Evolutionary conservation across 2,888 invertebrate species (phyloP).

Genomic region (Synergus laeviventris): DNA sequence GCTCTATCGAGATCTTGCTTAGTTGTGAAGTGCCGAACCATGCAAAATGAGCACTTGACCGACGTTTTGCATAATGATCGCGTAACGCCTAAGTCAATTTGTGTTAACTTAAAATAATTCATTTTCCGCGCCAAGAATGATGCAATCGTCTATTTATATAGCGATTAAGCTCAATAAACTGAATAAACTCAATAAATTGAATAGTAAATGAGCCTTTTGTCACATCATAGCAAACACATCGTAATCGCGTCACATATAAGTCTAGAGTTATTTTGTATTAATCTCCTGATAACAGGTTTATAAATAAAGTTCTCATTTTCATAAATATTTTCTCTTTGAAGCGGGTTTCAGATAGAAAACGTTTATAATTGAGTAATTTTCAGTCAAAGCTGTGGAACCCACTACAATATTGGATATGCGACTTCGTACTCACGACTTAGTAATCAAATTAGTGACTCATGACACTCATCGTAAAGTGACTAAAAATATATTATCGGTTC

Average conservation of each 20-base stretch:
- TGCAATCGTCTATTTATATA: slow-evolving; percentile 39
- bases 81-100: slow-evolving; percentile 44
- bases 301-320: background rate
- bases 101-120: slow-evolving; percentile 29
- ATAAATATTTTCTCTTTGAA: background rate
- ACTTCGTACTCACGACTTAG: background rate
- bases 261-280: background rate
- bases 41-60: slow-evolving; percentile 54
- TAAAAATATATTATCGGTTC: background rate
- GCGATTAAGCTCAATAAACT: slow-evolving; percentile 21
- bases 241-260: slow-evolving; percentile 7
- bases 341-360: too few relatives aligned
- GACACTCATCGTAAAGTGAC: background rate
- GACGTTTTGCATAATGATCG: slow-evolving; percentile 51
- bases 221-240: slow-evolving; percentile 15
- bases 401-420: too few relatives aligned
- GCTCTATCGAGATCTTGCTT: slow-evolving; percentile 50
- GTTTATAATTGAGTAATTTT: too few relatives aligned
- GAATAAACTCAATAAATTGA: slow-evolving; percentile 26
- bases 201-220: slow-evolving; percentile 9
- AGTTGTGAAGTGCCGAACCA: slow-evolving; percentile 49
- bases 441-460: slow-evolving; percentile 1
- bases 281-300: background rate
- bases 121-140: slow-evolving; percentile 13
- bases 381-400: too few relatives aligned